Base-by-base conservation (phyloP, 1,140 invertebrate species). In the Melipona quadrifasciata region DNA sequence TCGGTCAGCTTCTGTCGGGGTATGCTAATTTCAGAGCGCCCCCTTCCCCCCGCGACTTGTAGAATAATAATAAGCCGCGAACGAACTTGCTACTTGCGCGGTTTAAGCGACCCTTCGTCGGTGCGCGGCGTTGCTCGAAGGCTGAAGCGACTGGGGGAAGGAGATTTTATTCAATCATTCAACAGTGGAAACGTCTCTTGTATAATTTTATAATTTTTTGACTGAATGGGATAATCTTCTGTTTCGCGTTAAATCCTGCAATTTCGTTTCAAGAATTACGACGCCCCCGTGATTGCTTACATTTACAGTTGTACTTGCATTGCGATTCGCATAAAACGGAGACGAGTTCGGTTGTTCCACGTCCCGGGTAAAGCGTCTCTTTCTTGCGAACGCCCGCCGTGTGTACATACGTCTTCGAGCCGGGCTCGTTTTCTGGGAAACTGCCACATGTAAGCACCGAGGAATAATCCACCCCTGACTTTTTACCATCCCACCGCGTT, bases 381-480 rank as follows among this genome's bases (percentile, higher is more conserved):
- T 31, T 8, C 34, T 53, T 24, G 11, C 31, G 31, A 39, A 21
- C 24, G 21, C 2, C 19, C 55, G 39, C n/a, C 39, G 10, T n/a
- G 24, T 1, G 73, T 24, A 21, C 34, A 67, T 53, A 82, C 58
- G 21, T 82, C 55, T 82, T 75, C 51, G 47, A 67, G 12, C 21
- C 4, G 27, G 51, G 27, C 19, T 82, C 81, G 81, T 76, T 78
- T 68, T 58, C 81, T 2, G 27, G 8, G 34, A 71, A 76, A 68
- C 72, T 82, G 81, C 73, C 74, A 39, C 64, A 51, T 57, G 81
- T 77, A 82, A 82, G 81, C 74, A 78, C 74, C 81, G 53, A 39
- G 81, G 53, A 82, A 77, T 71, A 79, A 84, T 68, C 82, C 72
- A 17, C 5, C 14, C 19, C 11, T 47, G 77, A 57, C 47, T 65